phyloP scores from a whole-genome alignment of 2,888 invertebrate genomes.

The Actias luna region DNA sequence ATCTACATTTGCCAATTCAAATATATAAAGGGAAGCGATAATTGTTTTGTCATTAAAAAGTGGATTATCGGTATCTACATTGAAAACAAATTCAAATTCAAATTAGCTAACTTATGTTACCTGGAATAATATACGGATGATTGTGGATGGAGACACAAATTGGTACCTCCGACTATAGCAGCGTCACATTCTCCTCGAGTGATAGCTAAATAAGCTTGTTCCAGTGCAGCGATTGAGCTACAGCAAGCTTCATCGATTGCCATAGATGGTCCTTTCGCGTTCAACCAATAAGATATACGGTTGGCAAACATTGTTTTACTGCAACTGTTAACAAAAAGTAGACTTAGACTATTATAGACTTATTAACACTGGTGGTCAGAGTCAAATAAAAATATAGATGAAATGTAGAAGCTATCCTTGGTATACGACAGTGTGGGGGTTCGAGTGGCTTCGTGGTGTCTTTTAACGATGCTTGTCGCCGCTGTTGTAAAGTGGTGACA shows the following conservation, averaged over 20 bases:
- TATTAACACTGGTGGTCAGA: too few relatives aligned
- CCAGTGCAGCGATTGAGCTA: constrained; percentile 43
- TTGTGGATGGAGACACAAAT: constrained; percentile 54
- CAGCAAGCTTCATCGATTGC: constrained; percentile 45
- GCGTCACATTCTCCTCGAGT: constrained; percentile 51
- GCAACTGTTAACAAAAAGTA: constrained; percentile 30
- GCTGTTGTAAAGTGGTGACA: too few relatives aligned
- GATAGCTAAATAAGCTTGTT: constrained; percentile 47
- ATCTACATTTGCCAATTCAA: background rate
- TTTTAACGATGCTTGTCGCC: too few relatives aligned
- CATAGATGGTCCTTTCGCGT: constrained; percentile 52
- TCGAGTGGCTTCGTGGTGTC: too few relatives aligned
- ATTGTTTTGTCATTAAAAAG: background rate
- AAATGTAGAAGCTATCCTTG: too few relatives aligned
- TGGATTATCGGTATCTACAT: background rate
- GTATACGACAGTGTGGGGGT: too few relatives aligned
- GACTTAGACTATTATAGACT: background rate
- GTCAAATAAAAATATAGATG: too few relatives aligned
- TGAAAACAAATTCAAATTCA: background rate
- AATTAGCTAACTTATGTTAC: constrained; percentile 19
- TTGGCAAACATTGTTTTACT: constrained; percentile 52
- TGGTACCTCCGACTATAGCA: constrained; percentile 82
- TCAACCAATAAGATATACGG: constrained; percentile 57
- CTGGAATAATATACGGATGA: constrained; percentile 41
- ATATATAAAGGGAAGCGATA: background rate